Percentiles rank a stretch among this genome's conserved stretches.
These are phyloP conservation scores for Eupithecia vulgata DNA, from an alignment of 2,888 invertebrate species.

Conservation along the genomic window DNA sequence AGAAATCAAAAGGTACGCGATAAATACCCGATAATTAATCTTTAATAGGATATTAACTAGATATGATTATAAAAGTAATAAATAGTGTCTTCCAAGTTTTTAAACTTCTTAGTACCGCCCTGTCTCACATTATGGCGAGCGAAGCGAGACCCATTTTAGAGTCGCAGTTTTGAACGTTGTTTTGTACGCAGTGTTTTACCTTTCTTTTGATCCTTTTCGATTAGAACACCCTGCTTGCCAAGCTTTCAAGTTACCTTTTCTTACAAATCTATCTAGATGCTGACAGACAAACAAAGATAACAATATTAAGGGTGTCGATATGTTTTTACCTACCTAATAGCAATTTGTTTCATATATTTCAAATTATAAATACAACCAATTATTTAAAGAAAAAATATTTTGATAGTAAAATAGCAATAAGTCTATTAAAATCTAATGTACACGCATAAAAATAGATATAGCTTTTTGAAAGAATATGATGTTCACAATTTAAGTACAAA, in stretches of 20 bases:
- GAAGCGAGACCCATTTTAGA: background rate
- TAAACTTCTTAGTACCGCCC: background rate
- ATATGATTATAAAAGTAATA: background rate
- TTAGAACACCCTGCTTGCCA: background rate
- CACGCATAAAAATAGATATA: no score
- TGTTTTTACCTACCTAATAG: background rate
- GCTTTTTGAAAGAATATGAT: no score
- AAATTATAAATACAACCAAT: background rate
- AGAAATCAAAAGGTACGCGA: no score
- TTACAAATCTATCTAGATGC: no score
- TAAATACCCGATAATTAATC: no score
- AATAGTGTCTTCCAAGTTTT: background rate
- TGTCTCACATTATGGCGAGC: background rate
- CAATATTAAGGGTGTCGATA: background rate
- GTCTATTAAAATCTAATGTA: no score
- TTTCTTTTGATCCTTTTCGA: background rate
- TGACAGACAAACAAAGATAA: background rate
- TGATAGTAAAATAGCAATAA: no score
- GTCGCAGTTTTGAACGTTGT: background rate
- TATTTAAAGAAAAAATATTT: no score
- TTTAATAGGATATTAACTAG: background rate
- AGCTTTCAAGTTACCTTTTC: no score
- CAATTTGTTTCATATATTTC: background rate
- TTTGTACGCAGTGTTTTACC: no score
- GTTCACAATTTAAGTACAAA: no score